Conservation (phyloP, 2,797 vertebrate genomes). For the Bradypus variegatus region DNA sequence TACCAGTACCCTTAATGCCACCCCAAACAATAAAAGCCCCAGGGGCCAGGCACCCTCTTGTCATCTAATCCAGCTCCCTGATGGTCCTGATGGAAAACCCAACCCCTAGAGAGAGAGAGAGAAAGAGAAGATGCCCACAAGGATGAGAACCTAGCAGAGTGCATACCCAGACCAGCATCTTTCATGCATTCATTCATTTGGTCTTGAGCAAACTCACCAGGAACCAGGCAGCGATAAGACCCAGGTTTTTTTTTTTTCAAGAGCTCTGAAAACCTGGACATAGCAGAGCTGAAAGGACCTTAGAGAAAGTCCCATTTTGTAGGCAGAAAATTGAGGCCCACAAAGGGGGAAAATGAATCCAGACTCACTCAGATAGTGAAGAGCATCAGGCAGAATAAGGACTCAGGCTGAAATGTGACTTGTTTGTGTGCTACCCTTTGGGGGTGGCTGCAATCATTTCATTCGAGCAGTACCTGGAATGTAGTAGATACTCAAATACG, state of each 20-base stretch:
- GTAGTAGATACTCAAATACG: not conserved
- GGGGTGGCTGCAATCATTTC: rapidly evolving
- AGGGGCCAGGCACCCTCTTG: rapidly evolving
- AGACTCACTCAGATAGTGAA: not conserved
- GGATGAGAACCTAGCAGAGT: not conserved
- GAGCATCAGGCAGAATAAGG: not conserved
- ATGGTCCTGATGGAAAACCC: not conserved
- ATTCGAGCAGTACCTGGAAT: not conserved
- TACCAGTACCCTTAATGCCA: not conserved
- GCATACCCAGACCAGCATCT: rapidly evolving
- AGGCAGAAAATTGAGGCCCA: not conserved
- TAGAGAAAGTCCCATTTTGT: not conserved
- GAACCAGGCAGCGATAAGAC: not conserved
- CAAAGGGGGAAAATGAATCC: not conserved
- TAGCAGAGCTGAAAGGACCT: not conserved
- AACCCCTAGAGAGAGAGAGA: not conserved
- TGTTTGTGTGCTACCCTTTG: rapidly evolving
- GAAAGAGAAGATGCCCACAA: not conserved
- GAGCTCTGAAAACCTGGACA: not conserved
- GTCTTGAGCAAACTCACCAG: not conserved
- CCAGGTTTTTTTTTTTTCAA: not conserved
- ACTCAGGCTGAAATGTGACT: rapidly evolving
- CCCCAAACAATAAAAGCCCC: not conserved
- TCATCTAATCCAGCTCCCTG: not conserved
- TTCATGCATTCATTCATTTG: not conserved